Conservation (phyloP, 2,113 vertebrate species). For the Lampris incognitus region DNA sequence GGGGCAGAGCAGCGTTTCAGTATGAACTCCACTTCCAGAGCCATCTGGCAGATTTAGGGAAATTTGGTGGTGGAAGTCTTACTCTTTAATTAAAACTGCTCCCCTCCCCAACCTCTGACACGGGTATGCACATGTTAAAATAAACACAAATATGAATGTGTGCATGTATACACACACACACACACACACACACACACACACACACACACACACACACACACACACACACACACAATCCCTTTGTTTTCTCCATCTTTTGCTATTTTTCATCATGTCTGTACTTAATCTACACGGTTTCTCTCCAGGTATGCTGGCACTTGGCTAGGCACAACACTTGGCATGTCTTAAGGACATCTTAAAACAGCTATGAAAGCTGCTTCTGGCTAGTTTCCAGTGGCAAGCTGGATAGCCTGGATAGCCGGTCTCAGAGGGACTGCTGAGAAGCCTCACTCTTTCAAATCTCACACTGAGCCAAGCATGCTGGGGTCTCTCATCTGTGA, state of each 20-base stretch:
- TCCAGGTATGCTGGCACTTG: slow-evolving; percentile 40
- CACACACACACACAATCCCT: background rate
- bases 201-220: background rate
- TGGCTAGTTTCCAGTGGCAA: slow-evolving; percentile 64
- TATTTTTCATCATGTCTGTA: slow-evolving; percentile 18
- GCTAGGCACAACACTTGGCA: slow-evolving; percentile 37
- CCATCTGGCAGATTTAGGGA: slow-evolving; percentile 22
- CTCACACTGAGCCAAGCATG: slow-evolving; percentile 40
- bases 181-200: background rate
- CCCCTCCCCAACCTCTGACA: background rate
- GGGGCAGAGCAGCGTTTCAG: slow-evolving; percentile 11
- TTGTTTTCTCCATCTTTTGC: background rate
- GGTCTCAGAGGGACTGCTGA: slow-evolving; percentile 27
- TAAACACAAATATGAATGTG: background rate
- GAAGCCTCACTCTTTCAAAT: slow-evolving; percentile 50
- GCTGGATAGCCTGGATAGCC: slow-evolving; percentile 30
- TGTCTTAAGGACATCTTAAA: slow-evolving; percentile 59
- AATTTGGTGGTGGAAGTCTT: background rate
- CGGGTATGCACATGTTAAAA: background rate
- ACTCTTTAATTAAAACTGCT: slow-evolving; percentile 35
- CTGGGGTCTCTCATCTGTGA: slow-evolving; percentile 72
- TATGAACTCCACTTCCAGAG: background rate
- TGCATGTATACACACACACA: background rate
- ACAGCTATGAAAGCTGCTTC: slow-evolving; percentile 46
- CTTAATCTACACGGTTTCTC: slow-evolving; percentile 39